Percentiles rank a stretch among this genome's conserved stretches.
Evolutionary conservation across 2,113 vertebrate species (phyloP).

Genomic region (Hippocampus abdominalis): DNA sequence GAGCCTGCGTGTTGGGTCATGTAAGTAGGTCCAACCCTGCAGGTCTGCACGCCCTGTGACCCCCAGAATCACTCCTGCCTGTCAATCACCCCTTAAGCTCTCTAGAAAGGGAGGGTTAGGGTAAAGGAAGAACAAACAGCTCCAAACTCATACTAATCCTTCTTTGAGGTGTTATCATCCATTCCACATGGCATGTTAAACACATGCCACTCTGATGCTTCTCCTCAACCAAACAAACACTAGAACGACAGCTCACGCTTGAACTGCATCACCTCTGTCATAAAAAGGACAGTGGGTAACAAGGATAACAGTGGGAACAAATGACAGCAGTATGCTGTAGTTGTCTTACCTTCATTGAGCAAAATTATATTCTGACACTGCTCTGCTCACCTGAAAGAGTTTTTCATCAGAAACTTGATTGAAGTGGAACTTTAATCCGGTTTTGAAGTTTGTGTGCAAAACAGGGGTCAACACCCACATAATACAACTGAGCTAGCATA

Average conservation of each 20-base stretch:
- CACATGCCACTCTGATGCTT: conserved; percentile 8
- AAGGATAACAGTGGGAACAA: conserved; percentile 21
- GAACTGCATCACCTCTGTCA: conserved; percentile 7
- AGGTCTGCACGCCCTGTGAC: conserved; percentile 26
- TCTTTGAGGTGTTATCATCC: conserved; percentile 19
- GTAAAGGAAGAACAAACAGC: conserved; percentile 39
- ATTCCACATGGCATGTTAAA: conserved; percentile 30
- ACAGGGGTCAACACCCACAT: too few species aligned
- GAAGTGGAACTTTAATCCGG: background rate
- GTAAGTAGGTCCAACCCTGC: conserved; percentile 33
- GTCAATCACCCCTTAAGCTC: conserved; percentile 48
- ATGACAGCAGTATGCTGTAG: conserved; percentile 7
- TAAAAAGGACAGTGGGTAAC: background rate
- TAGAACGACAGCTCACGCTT: conserved; percentile 14
- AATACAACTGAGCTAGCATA: background rate
- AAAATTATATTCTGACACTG: background rate
- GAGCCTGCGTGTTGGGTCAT: conserved; percentile 42
- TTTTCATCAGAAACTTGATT: background rate
- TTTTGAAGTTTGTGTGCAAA: too few species aligned
- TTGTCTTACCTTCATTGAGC: background rate
- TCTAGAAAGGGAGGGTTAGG: conserved; percentile 6
- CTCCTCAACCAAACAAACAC: conserved; percentile 9
- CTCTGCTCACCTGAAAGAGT: background rate
- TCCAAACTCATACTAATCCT: conserved; percentile 30
- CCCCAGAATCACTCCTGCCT: conserved; percentile 40